Percentiles rank a stretch among this genome's conserved stretches.
Evolutionary conservation across 1,140 invertebrate species (phyloP).

Genomic region (Drosophila pallidifrons): DNA sequence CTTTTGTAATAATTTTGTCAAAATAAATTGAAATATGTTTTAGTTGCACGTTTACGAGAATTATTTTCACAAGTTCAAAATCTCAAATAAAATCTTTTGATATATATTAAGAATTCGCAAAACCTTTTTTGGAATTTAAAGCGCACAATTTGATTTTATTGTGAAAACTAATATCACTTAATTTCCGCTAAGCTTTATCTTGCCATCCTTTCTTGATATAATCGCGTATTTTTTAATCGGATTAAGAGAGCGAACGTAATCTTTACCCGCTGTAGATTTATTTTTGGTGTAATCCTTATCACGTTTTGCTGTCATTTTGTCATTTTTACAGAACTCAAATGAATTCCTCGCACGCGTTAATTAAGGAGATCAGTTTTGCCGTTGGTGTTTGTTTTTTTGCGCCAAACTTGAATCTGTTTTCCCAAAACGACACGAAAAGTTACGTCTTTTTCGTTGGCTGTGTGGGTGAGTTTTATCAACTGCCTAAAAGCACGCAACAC

Average conservation of each 20-base stretch:
- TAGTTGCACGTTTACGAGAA: neutral
- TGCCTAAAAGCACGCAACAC: slow-evolving; percentile 6
- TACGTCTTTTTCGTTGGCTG: slow-evolving; percentile 55
- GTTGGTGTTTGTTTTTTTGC: slow-evolving; percentile 9
- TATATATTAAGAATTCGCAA: too few species aligned
- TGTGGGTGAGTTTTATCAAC: neutral
- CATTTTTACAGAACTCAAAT: slow-evolving; percentile 78
- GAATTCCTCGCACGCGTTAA: slow-evolving; percentile 59
- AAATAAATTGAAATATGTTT: neutral
- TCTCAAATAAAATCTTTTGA: too few species aligned
- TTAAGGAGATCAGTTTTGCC: slow-evolving; percentile 19
- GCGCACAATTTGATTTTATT: neutral
- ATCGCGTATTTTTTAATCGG: slow-evolving; percentile 12
- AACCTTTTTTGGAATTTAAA: too few species aligned
- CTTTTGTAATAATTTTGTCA: neutral
- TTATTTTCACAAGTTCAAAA: neutral
- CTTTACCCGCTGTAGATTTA: slow-evolving; percentile 80
- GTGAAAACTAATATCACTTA: neutral
- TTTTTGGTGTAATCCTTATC: slow-evolving; percentile 84
- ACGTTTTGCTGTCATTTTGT: slow-evolving; percentile 85
- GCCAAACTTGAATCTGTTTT: slow-evolving; percentile 9
- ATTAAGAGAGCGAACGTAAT: neutral
- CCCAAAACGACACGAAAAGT: slow-evolving; percentile 27
- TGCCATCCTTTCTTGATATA: neutral
- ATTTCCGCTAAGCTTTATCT: neutral